phyloP scores from a whole-genome alignment of 2,888 invertebrate genomes.

The Anaspis maculata region DNA sequence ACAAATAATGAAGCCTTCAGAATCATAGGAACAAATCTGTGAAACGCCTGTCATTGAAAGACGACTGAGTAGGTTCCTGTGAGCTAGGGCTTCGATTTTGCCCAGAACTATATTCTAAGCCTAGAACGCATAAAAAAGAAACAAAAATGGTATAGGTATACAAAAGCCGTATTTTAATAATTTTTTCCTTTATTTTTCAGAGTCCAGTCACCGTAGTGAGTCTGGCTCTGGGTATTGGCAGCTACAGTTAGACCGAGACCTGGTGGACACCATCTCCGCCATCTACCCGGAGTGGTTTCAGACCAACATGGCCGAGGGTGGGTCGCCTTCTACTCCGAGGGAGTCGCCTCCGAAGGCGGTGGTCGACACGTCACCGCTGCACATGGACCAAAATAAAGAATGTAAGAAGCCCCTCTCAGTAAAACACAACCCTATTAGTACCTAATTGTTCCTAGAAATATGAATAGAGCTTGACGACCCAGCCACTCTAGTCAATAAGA shows the following conservation, averaged over 20 bases:
- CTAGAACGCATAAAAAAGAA: too few species aligned
- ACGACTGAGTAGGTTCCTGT: too few species aligned
- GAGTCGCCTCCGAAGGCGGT: conserved; percentile 82
- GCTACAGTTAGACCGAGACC: conserved; percentile 86
- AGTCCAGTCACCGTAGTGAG: conserved; percentile 53
- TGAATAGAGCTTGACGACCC: too few species aligned
- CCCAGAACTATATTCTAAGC: too few species aligned
- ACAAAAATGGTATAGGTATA: too few species aligned
- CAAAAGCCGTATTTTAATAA: background rate
- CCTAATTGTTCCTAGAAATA: too few species aligned
- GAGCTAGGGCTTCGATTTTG: too few species aligned
- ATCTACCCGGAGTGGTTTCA: conserved; percentile 94
- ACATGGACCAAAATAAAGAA: conserved; percentile 96
- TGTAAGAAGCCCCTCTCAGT: conserved; percentile 79
- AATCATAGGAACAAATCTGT: too few species aligned
- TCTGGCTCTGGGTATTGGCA: conserved; percentile 79
- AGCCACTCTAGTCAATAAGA: too few species aligned
- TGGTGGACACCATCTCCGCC: conserved; percentile 84
- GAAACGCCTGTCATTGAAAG: too few species aligned
- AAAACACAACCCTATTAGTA: too few species aligned
- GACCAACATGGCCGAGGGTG: conserved; percentile 40
- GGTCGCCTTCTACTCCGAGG: conserved; percentile 36
- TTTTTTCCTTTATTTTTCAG: conserved; percentile 44
- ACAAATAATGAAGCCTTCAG: too few species aligned
- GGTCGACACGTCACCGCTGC: conserved; percentile 90